Base-by-base conservation (phyloP, 92 coral and sea anemone genomes). In the Siderastrea siderea region DNA sequence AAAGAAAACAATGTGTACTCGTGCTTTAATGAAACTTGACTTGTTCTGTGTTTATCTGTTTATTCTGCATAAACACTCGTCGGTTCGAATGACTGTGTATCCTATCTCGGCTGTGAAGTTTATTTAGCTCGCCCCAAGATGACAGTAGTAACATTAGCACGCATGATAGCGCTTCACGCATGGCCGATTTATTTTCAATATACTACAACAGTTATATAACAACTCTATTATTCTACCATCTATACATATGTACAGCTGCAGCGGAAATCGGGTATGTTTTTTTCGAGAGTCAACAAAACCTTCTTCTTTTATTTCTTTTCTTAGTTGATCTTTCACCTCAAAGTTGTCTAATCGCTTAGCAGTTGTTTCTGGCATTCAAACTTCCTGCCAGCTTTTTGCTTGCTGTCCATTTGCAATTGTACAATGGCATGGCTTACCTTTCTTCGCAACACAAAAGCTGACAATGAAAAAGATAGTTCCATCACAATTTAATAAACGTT, bases 161-260 rank as follows among this genome's bases (percentile, higher is more conserved):
- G 75, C 48, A 10, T 45, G 64, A 69, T 53, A 10, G 70, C 52
- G 26, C 12, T 46, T 70, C 17, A 82, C 69, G 86, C 78, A 16
- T 19, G 68, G 52, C 45, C 55, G 69, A 69, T 82, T 82, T 82
- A 17, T 70, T 47, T 58, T n/a, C 7, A 79, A 61, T 19, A 7
- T 47, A 52, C 38, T 11, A n/a, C 14, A n/a, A 1, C n/a, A 8
- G 52, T 58, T 60, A 52, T 5, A 9, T 4, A 53, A 17, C 49
- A 74, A 54, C 47, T 59, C 38, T 43, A 13, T 52, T 77, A 48
- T 79, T 52, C 9, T 10, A 26, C 38, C 38, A 26, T 26, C 38
- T 0, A 26, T 26, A 26, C 38, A 26, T 7, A 53, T 13, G 14
- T 8, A 11, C n/a, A 38, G 2, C 73, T 5, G 8, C 45, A 14